Percentiles rank a stretch among this genome's conserved stretches.
These are phyloP conservation scores for Butastur rufipennis DNA, from an alignment of 2,113 vertebrate genomes.

Conservation along the genomic window DNA sequence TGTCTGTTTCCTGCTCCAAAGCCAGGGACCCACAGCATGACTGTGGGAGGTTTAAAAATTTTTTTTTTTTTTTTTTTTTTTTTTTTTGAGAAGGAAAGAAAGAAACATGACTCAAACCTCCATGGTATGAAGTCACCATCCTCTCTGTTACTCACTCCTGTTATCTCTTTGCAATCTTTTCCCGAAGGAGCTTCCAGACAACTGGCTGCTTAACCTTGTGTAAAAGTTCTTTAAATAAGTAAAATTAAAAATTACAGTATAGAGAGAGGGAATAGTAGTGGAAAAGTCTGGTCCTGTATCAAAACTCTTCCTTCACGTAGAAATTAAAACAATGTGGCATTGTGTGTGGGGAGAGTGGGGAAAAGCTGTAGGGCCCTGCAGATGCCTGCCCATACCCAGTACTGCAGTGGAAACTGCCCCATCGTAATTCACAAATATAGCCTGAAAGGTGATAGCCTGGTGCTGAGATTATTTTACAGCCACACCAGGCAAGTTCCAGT, in stretches of 20 bases:
- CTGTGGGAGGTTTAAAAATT: neutral
- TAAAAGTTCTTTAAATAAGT: neutral
- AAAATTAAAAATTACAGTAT: neutral
- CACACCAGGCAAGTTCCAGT: conserved; percentile 31
- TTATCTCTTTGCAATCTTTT: conserved; percentile 69
- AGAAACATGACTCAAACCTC: conserved; percentile 38
- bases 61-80: neutral
- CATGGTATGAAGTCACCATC: conserved; percentile 38
- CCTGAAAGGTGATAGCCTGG: conserved; percentile 74
- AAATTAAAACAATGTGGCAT: conserved; percentile 74
- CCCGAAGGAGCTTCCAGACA: conserved; percentile 66
- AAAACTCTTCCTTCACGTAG: conserved; percentile 39
- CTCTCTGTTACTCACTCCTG: conserved; percentile 69
- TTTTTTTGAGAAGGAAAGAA: conserved; percentile 31
- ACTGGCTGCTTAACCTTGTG: conserved; percentile 72
- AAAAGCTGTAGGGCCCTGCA: neutral
- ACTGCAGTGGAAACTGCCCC: conserved; percentile 39
- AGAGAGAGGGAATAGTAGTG: neutral
- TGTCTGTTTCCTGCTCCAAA: neutral
- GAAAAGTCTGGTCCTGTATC: conserved; percentile 23
- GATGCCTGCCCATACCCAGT: conserved; percentile 40
- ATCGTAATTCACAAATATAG: conserved; percentile 69
- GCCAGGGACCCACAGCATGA: neutral
- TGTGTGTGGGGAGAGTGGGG: neutral
- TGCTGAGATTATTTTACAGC: conserved; percentile 72